A percentile compares a stretch with the other conserved stretches of the same genome.
These are phyloP conservation scores for Hypercompe scribonia DNA, from an alignment of 2,888 invertebrate species.

Conservation along the genomic window DNA sequence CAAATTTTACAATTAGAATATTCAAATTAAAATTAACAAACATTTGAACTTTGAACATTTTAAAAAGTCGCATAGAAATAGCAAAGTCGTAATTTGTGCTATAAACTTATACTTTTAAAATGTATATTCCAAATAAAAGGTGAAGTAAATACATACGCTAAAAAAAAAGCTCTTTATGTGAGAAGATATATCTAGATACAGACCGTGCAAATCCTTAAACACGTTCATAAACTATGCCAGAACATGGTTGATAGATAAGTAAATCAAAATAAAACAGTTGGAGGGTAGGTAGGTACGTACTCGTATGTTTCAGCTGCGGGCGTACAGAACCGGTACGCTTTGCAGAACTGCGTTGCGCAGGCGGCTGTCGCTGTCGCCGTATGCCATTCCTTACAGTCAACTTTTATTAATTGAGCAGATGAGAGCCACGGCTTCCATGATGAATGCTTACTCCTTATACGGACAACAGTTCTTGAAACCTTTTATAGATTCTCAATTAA, in stretches of 20 bases:
- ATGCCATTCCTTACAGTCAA: conserved; percentile 83
- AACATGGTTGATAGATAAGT: conserved; percentile 74
- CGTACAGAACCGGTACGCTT: conserved; percentile 74
- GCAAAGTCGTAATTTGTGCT: not conserved
- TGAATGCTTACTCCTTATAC: conserved; percentile 83
- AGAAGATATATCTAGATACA: conserved; percentile 46
- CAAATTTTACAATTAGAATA: not conserved
- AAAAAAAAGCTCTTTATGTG: conserved; percentile 10
- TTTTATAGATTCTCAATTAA: conserved; percentile 87
- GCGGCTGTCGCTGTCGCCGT: conserved; percentile 72
- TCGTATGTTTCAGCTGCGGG: conserved; percentile 79
- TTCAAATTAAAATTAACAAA: not conserved
- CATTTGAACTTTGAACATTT: not conserved
- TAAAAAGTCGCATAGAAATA: not conserved
- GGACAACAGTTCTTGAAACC: conserved; percentile 83
- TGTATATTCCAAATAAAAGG: conserved; percentile 7
- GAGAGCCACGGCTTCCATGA: conserved; percentile 83
- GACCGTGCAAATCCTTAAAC: conserved; percentile 61
- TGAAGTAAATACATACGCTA: conserved; percentile 8
- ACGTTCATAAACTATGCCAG: conserved; percentile 62
- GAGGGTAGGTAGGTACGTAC: conserved; percentile 60
- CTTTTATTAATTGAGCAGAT: conserved; percentile 87
- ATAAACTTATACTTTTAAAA: not conserved
- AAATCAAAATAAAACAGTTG: conserved; percentile 84
- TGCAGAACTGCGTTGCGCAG: conserved; percentile 57